phyloP scores from a whole-genome alignment of 23 tunicate genomes.

The Trididemnum miniatum region DNA sequence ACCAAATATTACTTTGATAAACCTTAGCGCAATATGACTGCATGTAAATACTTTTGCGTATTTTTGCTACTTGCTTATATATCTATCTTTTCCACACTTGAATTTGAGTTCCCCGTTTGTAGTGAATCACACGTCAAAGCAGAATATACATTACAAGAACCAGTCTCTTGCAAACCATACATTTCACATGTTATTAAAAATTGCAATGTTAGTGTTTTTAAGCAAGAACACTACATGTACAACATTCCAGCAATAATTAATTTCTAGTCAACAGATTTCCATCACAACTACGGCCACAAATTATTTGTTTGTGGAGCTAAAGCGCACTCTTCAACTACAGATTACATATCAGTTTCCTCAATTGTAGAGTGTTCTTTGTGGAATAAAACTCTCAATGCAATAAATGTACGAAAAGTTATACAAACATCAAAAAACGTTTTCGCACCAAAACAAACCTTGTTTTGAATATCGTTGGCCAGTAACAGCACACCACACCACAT shows the following conservation, averaged over 20 bases:
- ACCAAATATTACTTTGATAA: too few species aligned
- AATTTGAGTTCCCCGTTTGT: too few species aligned
- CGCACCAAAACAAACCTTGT: neutral
- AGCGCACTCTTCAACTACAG: neutral
- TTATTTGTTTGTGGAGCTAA: neutral
- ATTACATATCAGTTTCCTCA: neutral
- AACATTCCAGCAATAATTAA: conserved; percentile 9
- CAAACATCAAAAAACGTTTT: neutral
- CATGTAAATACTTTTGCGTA: too few species aligned
- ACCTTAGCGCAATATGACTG: too few species aligned
- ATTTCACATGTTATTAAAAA: neutral
- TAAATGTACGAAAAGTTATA: neutral
- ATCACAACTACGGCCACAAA: neutral
- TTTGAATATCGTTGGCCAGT: conserved; percentile 3
- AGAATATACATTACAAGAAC: too few species aligned
- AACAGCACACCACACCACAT: neutral
- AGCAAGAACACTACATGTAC: conserved; percentile 1
- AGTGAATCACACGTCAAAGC: too few species aligned
- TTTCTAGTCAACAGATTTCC: conserved; percentile 1
- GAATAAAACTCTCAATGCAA: conserved; percentile 6
- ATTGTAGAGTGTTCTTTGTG: conserved; percentile 8
- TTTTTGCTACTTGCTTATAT: too few species aligned
- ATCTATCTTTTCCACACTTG: too few species aligned
- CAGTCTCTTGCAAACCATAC: neutral
- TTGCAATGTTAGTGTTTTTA: neutral